Base-by-base conservation (phyloP, 2,113 vertebrate genomes). In the Semicossyphus pulcher region DNA sequence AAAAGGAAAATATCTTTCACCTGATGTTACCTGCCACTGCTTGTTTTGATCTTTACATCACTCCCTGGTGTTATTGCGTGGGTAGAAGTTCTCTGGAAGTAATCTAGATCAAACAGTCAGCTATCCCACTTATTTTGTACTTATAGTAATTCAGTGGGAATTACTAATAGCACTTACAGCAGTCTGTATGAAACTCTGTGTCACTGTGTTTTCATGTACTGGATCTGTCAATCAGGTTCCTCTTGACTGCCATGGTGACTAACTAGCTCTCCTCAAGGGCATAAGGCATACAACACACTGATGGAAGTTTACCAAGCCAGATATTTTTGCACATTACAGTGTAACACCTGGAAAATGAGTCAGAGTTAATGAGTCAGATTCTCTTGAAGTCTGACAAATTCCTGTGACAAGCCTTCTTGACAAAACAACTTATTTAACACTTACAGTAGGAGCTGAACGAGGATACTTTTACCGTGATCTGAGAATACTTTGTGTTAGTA, bases 301-400 rank as follows among this genome's bases (percentile, higher is more conserved):
- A 9, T 12, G 20, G 12, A 23, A n/a, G 32, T 68, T 54, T 48
- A 32, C 5, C 32, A 31, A 7, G n/a, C 12, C 37, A 21, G 1
- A 1, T 49, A 1, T 58, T 59, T 10, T 2, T 21, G 8, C n/a
- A 10, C 0, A 4, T 26, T 8, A 10, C 12, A 4, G n/a, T 9
- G 41, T 20, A 48, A 1, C 56, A 64, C 44, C 56, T 79, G 60
- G 21, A 26, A 1, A 29, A 21, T 82, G 80, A 85, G 21, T 83
- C 73, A 77, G 11, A n/a, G 10, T 29, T 5, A 11, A 23, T 87
- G 64, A 85, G 6, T 83, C 68, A 57, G 4, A 2, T 7, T 34
- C 1, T 42, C 8, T n/a, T n/a, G n/a, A n/a, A n/a, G n/a, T n/a
- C n/a, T 12, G 18, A 10, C 23, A 49, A 2, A 29, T 39, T 6